These are phyloP conservation scores for Pantherophis guttatus DNA, from an alignment of 2,113 vertebrate species.

Conservation along the genomic window DNA sequence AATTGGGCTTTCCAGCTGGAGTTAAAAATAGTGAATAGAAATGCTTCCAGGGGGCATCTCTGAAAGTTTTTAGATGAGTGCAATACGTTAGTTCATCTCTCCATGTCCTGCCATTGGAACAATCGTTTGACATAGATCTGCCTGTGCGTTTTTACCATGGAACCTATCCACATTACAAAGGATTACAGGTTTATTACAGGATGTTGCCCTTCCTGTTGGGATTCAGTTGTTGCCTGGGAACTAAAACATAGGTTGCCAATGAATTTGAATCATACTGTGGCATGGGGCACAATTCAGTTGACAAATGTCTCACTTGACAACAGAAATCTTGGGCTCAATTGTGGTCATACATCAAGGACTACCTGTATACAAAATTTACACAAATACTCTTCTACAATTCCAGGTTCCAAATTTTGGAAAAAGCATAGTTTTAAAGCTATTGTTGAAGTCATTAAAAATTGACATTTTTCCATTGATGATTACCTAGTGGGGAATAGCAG, in stretches of 20 bases:
- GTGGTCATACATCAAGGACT: no score
- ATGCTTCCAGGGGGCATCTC: not conserved
- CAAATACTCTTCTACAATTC: not conserved
- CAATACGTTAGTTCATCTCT: not conserved
- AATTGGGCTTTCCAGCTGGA: constrained; percentile 14
- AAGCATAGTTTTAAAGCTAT: not conserved
- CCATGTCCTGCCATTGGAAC: not conserved
- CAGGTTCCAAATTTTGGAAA: not conserved
- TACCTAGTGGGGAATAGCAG: not conserved
- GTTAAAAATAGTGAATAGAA: not conserved
- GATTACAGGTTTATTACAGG: not conserved
- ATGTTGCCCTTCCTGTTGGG: not conserved
- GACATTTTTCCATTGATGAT: not conserved
- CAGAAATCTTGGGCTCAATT: no score
- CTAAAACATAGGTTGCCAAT: not conserved
- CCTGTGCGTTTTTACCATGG: not conserved
- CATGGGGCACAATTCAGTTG: no score
- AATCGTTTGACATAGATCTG: not conserved
- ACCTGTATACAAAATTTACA: not conserved
- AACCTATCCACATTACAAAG: not conserved
- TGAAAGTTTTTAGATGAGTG: not conserved
- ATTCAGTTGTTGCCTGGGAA: not conserved
- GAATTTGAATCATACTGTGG: not conserved
- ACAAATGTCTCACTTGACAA: no score
- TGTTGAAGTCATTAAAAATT: not conserved